These are phyloP conservation scores for Tetrapedia diversipes DNA, from an alignment of 2,888 invertebrate species.

Conservation along the genomic window DNA sequence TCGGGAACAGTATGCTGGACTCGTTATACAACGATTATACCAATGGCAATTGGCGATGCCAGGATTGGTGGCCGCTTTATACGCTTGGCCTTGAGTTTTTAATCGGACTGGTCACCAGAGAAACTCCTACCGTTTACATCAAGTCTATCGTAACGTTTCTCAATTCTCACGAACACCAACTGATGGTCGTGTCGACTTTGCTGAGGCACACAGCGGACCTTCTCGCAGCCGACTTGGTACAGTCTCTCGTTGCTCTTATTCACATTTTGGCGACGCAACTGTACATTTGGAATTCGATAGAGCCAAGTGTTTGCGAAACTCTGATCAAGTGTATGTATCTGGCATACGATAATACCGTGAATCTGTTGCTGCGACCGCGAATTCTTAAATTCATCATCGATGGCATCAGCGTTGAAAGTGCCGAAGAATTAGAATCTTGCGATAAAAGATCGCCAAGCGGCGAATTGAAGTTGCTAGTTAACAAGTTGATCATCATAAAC, in stretches of 20 bases:
- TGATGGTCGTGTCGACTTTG: conserved; percentile 79
- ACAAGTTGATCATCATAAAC: conserved; percentile 80
- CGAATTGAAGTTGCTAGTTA: conserved; percentile 78
- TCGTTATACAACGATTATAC: conserved; percentile 77
- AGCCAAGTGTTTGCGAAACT: conserved; percentile 77
- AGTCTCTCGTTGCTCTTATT: conserved; percentile 80
- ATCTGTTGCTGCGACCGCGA: conserved; percentile 78
- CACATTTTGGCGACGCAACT: conserved; percentile 76
- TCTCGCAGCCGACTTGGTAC: conserved; percentile 79
- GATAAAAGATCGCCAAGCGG: conserved; percentile 79
- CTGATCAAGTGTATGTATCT: conserved; percentile 80
- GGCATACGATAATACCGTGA: conserved; percentile 81
- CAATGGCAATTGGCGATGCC: conserved; percentile 78
- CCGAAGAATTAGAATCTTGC: conserved; percentile 80
- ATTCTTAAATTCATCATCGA: conserved; percentile 82
- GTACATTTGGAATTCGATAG: conserved; percentile 77
- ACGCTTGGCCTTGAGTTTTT: conserved; percentile 79
- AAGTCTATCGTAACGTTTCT: conserved; percentile 74
- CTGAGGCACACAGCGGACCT: conserved; percentile 80
- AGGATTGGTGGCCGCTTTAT: conserved; percentile 81
- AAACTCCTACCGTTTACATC: conserved; percentile 70
- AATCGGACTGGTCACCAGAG: conserved; percentile 75
- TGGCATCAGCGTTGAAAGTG: conserved; percentile 80
- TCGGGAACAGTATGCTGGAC: conserved; percentile 78
- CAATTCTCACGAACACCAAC: conserved; percentile 79